Percentiles rank a stretch among this genome's conserved stretches.
phyloP scores from a whole-genome alignment of 2,888 invertebrate genomes.

The Papilio gigon region DNA sequence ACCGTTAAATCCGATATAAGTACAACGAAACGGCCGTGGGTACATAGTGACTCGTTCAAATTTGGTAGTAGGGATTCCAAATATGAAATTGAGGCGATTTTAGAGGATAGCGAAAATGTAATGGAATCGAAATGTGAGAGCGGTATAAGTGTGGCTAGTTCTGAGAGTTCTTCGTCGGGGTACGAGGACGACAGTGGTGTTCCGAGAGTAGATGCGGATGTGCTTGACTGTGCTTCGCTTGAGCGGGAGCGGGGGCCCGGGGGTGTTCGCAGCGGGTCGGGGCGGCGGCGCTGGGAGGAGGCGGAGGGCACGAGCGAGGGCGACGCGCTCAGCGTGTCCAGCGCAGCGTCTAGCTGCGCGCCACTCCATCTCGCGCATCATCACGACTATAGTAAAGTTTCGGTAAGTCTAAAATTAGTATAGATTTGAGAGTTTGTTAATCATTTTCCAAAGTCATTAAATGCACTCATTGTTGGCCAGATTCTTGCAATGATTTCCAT shows the following conservation, averaged over 20 bases:
- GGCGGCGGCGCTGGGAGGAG: slow-evolving; percentile 78
- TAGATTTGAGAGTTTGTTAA: slow-evolving; percentile 1
- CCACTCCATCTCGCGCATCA: slow-evolving; percentile 73
- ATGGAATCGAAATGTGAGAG: slow-evolving; percentile 69
- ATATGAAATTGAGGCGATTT: slow-evolving; percentile 58
- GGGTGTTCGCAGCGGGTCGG: slow-evolving; percentile 81
- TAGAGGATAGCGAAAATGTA: slow-evolving; percentile 57
- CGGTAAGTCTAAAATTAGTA: slow-evolving; percentile 63
- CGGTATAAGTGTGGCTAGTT: slow-evolving; percentile 69
- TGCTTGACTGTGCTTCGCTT: slow-evolving; percentile 78
- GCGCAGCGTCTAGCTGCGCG: slow-evolving; percentile 77
- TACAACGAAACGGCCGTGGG: slow-evolving; percentile 73
- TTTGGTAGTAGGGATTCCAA: slow-evolving; percentile 61
- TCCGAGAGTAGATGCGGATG: slow-evolving; percentile 66
- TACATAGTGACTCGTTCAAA: slow-evolving; percentile 75
- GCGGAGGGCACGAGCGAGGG: slow-evolving; percentile 74
- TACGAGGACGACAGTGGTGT: slow-evolving; percentile 72
- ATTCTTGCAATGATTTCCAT: neutral
- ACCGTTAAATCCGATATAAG: slow-evolving; percentile 74
- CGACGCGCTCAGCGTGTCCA: slow-evolving; percentile 77
- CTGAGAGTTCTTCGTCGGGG: slow-evolving; percentile 70
- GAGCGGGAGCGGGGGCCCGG: slow-evolving; percentile 74
- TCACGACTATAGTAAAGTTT: slow-evolving; percentile 76
- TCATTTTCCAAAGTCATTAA: neutral
- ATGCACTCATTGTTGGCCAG: slow-evolving; percentile 30